Conservation (phyloP, 2,797 vertebrate genomes). For the Oryzias dopingdopingensis region DNA sequence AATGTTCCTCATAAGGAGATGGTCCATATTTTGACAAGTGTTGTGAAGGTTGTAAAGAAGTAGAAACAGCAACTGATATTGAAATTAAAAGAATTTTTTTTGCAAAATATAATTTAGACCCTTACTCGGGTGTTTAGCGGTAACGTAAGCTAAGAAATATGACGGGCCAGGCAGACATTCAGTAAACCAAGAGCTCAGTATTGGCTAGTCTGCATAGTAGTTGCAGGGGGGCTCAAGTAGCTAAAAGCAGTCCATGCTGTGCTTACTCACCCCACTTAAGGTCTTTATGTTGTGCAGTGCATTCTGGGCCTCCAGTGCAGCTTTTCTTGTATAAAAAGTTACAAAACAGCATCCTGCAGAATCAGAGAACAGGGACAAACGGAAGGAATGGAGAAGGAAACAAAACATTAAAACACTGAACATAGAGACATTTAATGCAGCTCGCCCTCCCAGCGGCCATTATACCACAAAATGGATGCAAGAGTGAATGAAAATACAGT, state of each 20-base stretch:
- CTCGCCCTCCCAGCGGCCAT: constrained; percentile 1
- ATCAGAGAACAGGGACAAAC: constrained; percentile 38
- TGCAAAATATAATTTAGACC: neutral
- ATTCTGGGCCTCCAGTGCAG: constrained; percentile 98
- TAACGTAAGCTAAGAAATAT: constrained; percentile 34
- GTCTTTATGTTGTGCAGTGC: constrained; percentile 99
- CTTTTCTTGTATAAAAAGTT: constrained; percentile 99
- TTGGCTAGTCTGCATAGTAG: constrained; percentile 37
- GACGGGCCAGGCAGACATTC: constrained; percentile 40
- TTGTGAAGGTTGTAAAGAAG: neutral
- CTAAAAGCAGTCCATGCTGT: constrained; percentile 55
- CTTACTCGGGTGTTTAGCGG: constrained; percentile 4
- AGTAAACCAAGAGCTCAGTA: constrained; percentile 61
- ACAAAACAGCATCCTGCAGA: constrained; percentile 98
- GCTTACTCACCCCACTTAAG: constrained; percentile 97
- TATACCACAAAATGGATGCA: constrained; percentile 28
- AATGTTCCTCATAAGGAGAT: neutral
- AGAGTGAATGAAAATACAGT: constrained; percentile 31
- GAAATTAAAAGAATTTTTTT: no score
- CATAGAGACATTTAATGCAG: constrained; percentile 34
- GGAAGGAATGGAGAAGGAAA: constrained; percentile 30
- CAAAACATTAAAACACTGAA: constrained; percentile 42
- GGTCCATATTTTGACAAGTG: neutral
- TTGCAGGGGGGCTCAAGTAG: constrained; percentile 51
- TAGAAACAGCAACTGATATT: neutral